phyloP scores from a whole-genome alignment of 37 sponge, comb jelly and placozoan genomes.

The Beroe ovata region DNA sequence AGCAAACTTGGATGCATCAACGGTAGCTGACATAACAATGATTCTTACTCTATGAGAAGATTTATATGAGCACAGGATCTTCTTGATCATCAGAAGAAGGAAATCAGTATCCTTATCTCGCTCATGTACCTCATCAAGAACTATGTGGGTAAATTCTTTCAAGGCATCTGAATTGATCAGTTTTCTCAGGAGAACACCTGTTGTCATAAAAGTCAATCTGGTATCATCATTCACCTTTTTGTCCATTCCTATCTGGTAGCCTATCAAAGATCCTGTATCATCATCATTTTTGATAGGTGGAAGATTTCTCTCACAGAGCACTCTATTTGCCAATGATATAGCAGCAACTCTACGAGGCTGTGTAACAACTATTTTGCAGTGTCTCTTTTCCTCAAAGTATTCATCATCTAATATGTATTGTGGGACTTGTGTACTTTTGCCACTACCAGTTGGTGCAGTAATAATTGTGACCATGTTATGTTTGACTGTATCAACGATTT shows the following conservation, averaged over 20 bases:
- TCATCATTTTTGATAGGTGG: conserved; percentile 17
- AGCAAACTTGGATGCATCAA: conserved; percentile 77
- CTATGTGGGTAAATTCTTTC: conserved; percentile 92
- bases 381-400: conserved; percentile 64
- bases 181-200: conserved; percentile 89
- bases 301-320: conserved; percentile 76
- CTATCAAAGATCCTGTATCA: conserved; percentile 80
- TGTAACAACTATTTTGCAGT: conserved; percentile 95
- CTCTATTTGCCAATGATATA: conserved; percentile 82
- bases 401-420: conserved; percentile 88
- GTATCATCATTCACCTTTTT: conserved; percentile 82
- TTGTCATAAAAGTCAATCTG: conserved; percentile 87
- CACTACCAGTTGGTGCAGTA: conserved; percentile 81
- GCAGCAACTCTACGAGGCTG: conserved; percentile 95
- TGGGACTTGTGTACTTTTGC: conserved; percentile 69
- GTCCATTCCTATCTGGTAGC: conserved; percentile 90
- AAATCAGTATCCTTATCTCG: conserved; percentile 93
- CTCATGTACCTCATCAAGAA: conserved; percentile 97
- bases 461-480: conserved; percentile 79
- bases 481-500: conserved; percentile 79
- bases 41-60: conserved; percentile 66
- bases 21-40: conserved; percentile 94
- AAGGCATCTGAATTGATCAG: conserved; percentile 82
- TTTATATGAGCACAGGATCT: conserved; percentile 67
- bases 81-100: conserved; percentile 80